Base-by-base conservation (phyloP, 2,113 vertebrate species). In the Chionis minor region DNA sequence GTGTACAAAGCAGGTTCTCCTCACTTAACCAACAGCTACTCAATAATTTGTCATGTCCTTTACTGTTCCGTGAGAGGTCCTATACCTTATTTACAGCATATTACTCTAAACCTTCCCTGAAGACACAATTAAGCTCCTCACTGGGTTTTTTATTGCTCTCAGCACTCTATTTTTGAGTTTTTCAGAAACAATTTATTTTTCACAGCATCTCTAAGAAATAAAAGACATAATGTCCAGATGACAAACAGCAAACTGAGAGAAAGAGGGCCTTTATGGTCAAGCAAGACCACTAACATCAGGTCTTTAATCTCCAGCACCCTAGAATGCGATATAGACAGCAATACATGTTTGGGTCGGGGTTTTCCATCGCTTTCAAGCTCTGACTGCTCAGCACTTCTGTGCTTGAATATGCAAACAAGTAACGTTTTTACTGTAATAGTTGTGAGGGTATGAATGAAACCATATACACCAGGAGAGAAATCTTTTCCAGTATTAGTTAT, bases 151-250 rank as follows among this genome's bases (percentile, higher is more conserved):
- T 54, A 95, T 47, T 40, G 65, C 93, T 92, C 89, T 92, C 93
- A 63, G 77, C 73, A 78, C 77, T 81, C 95, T 21, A 30, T 32
- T 95, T 77, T 77, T 94, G 86, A 84, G 81, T 30, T 95, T 91
- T 81, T 81, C 94, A 62, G 71, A 74, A 90, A 84, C 75, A 74
- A 89, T 91, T 95, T 84, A n/a, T 97, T 96, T 94, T 94, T 74
- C 91, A 14, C 8, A 69, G 80, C 93, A 35, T 42, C 83, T 94
- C 91, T 63, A 22, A 71, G 73, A 96, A 91, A 96, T 74, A 91
- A 96, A 96, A 92, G 93, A 89, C 77, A 38, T 83, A 73, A 92
- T 3, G 80, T 92, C 86, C 6, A 6, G 45, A 84, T 92, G 95
- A 96, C 91, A 59, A 94, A 94, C 28, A 89, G 77, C 88, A 79